Evolutionary conservation across 1,140 invertebrate species (phyloP).

Genomic region (Wiebesia pumilae): DNA sequence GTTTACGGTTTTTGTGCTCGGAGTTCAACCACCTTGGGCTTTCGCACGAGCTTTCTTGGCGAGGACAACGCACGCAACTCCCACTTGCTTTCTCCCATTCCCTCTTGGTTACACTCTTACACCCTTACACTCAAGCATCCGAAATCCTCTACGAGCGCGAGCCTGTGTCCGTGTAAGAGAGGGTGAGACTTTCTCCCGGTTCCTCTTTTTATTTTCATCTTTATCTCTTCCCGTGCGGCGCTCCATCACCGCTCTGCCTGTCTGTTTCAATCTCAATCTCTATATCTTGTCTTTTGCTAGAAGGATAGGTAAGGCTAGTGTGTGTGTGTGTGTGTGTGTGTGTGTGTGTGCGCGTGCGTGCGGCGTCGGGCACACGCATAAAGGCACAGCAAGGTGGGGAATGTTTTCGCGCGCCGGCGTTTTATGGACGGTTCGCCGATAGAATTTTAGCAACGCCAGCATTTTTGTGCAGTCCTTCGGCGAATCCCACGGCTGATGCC

Average conservation of each 20-base stretch:
- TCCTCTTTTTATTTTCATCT: conserved; percentile 20
- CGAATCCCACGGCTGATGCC: background rate
- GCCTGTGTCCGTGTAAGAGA: conserved; percentile 25
- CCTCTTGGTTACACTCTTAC: no score
- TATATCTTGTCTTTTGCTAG: background rate
- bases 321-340: conserved; percentile 3
- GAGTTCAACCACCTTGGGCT: conserved; percentile 57
- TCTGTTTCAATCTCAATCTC: conserved; percentile 24
- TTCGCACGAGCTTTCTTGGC: conserved; percentile 43
- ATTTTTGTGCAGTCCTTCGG: background rate
- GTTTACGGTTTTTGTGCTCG: conserved; percentile 53
- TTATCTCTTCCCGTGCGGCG: background rate
- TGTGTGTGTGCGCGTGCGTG: no score
- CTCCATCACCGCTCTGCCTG: background rate
- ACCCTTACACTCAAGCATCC: conserved; percentile 4
- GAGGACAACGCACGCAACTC: conserved; percentile 58
- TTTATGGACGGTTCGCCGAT: conserved; percentile 47
- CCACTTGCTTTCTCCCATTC: conserved; percentile 12
- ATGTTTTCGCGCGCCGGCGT: conserved; percentile 30
- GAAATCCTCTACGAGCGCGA: conserved; percentile 44
- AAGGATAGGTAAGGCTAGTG: conserved; percentile 15
- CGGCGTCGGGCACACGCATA: no score
- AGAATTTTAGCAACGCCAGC: conserved; percentile 43
- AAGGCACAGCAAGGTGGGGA: background rate
- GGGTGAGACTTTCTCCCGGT: background rate